Evolutionary conservation across 2,888 invertebrate species (phyloP), one percentile per base, ranked within the genome.

Genomic region (Drosophila phalerata): DNA sequence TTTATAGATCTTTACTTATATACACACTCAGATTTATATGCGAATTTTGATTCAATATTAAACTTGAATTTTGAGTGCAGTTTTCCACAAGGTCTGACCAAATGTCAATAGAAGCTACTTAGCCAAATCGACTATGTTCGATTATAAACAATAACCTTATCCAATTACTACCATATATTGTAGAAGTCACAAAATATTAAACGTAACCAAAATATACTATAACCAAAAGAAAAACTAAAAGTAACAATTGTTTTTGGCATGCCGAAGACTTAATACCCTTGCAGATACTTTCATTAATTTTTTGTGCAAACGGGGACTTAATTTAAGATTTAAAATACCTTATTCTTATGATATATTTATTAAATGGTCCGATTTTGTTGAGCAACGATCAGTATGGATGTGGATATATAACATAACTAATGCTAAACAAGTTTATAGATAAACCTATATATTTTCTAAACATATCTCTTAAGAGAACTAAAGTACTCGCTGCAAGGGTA

Each of bases 71-170:
- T 66, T 42, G 45, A 55, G 48, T 30, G 42, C 53, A 58, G 49
- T 77, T 77, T 72, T 71, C 67, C 66, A 48, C n/a, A 45, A 78
- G 51, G 48, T 73, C 73, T 77, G 78, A 72, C 55, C 73, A 75
- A 72, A 66, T 51, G 40, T 62, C 75, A 65, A 34, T 58, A 73
- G 30, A 48, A 51, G 55, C 32, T 51, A 57, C 37, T 49, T 67
- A 67, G 34, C 42, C 61, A 63, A 43, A 55, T 51, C 63, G 49
- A 64, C 13, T 64, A 34, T 48, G 47, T 34, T 58, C 73, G 40
- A 77, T 49, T 15, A 42, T 25, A 37, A 45, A 47, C 8, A 15
- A 57, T 37, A 25, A 40, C 13, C 37, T 13, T 32, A 22, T 9
- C 22, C 34, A 45, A 57, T 25, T 34, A 57, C 1, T 15, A 53